These are phyloP conservation scores for Sphyrna mokarran DNA, from an alignment of 2,113 vertebrate genomes.

Conservation along the genomic window DNA sequence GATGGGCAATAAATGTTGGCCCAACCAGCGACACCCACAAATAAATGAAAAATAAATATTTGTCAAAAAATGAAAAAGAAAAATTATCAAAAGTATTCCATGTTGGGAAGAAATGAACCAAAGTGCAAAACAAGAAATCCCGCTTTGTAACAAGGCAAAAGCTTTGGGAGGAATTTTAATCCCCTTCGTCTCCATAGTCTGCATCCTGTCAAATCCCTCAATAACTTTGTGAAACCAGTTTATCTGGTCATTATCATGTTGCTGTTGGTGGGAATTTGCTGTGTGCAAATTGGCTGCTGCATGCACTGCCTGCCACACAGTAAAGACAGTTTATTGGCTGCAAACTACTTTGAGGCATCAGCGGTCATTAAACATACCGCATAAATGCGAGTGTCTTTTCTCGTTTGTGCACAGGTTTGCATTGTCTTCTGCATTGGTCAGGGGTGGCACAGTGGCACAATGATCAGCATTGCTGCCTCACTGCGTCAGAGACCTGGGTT, in stretches of 20 bases:
- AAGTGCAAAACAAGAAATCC: neutral
- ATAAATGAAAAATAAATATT: no score
- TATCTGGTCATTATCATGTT: neutral
- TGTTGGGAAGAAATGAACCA: neutral
- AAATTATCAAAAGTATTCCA: no score
- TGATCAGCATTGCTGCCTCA: no score
- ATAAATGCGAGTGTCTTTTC: neutral
- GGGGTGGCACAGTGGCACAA: neutral
- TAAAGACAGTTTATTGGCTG: neutral
- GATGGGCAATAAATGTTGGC: no score
- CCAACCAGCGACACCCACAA: no score
- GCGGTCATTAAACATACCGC: neutral
- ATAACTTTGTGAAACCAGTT: neutral
- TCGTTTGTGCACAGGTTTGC: neutral
- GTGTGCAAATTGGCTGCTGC: neutral
- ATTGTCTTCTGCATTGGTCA: neutral
- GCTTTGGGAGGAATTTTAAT: neutral
- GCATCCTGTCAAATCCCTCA: neutral
- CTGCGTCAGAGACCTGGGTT: no score
- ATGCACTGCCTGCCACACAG: neutral
- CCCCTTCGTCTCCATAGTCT: neutral
- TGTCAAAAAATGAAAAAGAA: no score
- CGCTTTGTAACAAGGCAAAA: neutral
- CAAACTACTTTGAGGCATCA: neutral
- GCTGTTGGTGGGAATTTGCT: neutral